A percentile compares a stretch with the other conserved stretches of the same genome.
Evolutionary conservation across 2,797 vertebrate species (phyloP).

Genomic region (Ambastaia sidthimunki): DNA sequence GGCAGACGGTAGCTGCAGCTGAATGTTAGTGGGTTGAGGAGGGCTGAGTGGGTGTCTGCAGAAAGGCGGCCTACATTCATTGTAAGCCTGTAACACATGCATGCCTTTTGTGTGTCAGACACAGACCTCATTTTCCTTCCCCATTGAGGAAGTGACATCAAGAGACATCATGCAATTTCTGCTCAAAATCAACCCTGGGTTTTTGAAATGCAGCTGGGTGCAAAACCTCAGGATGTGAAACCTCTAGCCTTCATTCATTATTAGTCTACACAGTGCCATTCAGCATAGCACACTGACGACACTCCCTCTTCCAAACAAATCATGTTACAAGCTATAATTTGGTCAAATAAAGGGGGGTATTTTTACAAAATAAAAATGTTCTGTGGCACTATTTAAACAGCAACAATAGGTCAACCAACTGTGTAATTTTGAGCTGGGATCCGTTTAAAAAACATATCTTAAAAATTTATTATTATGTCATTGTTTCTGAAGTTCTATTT

Average conservation of each 20-base stretch:
- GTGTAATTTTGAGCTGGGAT: too few species aligned
- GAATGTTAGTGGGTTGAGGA: constrained; percentile 8
- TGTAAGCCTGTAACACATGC: constrained; percentile 42
- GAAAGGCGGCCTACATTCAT: constrained; percentile 55
- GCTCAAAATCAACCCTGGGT: constrained; percentile 10
- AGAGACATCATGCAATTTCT: constrained; percentile 37
- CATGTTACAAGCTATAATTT: neutral
- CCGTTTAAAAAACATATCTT: too few species aligned
- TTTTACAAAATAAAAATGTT: too few species aligned
- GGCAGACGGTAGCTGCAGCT: constrained; percentile 3
- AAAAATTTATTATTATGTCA: too few species aligned
- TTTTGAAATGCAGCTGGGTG: constrained; percentile 37
- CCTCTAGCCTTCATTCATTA: constrained; percentile 42
- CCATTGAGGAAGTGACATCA: constrained; percentile 57
- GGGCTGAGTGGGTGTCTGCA: constrained; percentile 46
- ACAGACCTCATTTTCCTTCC: constrained; percentile 44
- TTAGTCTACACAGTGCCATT: constrained; percentile 26
- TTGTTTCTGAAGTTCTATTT: neutral
- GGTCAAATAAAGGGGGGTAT: neutral
- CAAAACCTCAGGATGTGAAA: constrained; percentile 24
- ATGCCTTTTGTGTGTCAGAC: constrained; percentile 36
- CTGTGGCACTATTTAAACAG: too few species aligned
- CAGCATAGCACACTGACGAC: neutral
- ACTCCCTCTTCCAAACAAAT: neutral
- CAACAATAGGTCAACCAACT: too few species aligned